Conservation (phyloP, 2,888 invertebrate species). For the Scaptomyza parva region DNA sequence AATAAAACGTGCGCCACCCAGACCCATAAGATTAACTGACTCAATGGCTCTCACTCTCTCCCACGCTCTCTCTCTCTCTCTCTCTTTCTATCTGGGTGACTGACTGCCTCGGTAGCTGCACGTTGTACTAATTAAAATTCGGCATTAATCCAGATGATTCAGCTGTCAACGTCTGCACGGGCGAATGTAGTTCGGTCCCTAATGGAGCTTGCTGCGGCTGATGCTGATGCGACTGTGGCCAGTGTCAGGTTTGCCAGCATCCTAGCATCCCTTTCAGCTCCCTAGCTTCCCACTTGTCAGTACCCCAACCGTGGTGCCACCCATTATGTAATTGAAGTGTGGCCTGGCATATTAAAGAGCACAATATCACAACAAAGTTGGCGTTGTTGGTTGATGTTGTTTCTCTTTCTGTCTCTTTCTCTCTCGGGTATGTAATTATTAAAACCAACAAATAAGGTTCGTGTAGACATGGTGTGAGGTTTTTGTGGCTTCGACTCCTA, state of each 20-base stretch:
- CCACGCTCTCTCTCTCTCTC: background rate
- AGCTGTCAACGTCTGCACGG: slow-evolving; percentile 66
- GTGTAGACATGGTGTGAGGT: slow-evolving; percentile 49
- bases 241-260: slow-evolving; percentile 22
- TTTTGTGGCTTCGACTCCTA: slow-evolving; percentile 29
- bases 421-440: slow-evolving; percentile 74
- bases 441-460: slow-evolving; percentile 81
- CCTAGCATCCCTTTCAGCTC: background rate
- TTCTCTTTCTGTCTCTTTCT: slow-evolving; percentile 31
- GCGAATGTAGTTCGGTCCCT: slow-evolving; percentile 27
- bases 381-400: slow-evolving; percentile 6
- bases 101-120: slow-evolving; percentile 29
- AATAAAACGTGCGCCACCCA: slow-evolving; percentile 42
- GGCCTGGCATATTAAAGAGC: slow-evolving; percentile 74
- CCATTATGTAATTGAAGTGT: slow-evolving; percentile 69
- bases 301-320: slow-evolving; percentile 9
- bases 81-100: slow-evolving; percentile 8
- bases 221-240: slow-evolving; percentile 15
- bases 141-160: slow-evolving; percentile 82
- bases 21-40: slow-evolving; percentile 42
- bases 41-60: slow-evolving; percentile 7
- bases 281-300: slow-evolving; percentile 13
- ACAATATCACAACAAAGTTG: slow-evolving; percentile 42
- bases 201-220: slow-evolving; percentile 32
- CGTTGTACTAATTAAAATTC: slow-evolving; percentile 82